Evolutionary conservation across 2,797 vertebrate genomes (phyloP).

Genomic region (Anguilla anguilla): DNA sequence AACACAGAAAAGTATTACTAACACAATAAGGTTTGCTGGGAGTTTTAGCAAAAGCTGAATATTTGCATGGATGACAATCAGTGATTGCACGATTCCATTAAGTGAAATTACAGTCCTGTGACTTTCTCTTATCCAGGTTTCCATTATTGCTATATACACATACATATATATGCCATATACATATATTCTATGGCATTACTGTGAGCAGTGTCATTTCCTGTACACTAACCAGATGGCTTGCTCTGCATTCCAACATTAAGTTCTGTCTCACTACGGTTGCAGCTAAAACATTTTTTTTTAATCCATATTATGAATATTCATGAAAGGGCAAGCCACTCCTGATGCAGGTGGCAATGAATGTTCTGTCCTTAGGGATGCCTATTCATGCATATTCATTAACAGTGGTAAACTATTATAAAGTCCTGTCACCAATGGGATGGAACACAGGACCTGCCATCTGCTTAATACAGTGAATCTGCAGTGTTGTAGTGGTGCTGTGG

Average conservation of each 20-base stretch:
- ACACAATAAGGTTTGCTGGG: neutral
- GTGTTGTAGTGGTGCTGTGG: neutral
- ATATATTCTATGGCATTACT: neutral
- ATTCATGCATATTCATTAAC: neutral
- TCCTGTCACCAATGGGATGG: conserved; percentile 58
- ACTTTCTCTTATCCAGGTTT: neutral
- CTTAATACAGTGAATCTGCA: neutral
- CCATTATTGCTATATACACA: too few relatives aligned
- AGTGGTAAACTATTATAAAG: neutral
- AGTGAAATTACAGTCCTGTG: neutral
- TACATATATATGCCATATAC: neutral
- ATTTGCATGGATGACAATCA: neutral
- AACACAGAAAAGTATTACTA: neutral
- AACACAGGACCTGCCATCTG: conserved; percentile 56
- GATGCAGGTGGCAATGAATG: neutral
- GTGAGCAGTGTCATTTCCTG: neutral
- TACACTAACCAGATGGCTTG: neutral
- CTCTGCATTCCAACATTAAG: neutral
- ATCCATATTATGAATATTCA: neutral
- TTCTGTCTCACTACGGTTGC: neutral
- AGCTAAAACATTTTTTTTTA: neutral
- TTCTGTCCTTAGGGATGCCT: neutral
- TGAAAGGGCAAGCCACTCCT: neutral
- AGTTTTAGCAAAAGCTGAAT: neutral
- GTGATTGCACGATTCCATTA: neutral